Conservation (phyloP, 2,797 vertebrate species). For the Molossus alvarezi region DNA sequence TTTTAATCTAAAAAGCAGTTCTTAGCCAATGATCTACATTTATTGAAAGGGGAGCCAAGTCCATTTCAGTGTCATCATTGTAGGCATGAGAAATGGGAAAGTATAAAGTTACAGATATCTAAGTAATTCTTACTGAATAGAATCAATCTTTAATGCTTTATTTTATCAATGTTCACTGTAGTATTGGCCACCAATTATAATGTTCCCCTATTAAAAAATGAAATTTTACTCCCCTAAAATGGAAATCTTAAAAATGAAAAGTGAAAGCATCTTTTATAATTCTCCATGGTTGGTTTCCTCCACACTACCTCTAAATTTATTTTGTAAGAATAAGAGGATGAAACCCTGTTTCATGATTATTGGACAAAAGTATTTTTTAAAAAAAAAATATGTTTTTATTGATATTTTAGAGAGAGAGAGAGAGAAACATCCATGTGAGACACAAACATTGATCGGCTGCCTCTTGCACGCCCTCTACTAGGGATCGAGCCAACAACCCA, state of each 20-base stretch:
- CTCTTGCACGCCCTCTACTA: too few species aligned
- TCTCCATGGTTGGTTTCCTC: not conserved
- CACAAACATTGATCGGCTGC: too few species aligned
- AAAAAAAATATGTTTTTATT: too few species aligned
- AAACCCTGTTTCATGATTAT: not conserved
- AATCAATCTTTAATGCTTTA: not conserved
- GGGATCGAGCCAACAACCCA: too few species aligned
- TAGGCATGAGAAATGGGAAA: not conserved
- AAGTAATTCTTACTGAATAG: not conserved
- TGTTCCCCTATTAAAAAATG: not conserved
- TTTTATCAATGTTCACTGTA: not conserved
- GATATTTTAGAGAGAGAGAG: too few species aligned
- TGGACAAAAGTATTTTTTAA: not conserved
- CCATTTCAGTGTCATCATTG: not conserved
- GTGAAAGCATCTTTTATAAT: not conserved
- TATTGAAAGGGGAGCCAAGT: not conserved
- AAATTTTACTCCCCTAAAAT: not conserved
- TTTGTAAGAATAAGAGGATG: constrained; percentile 19
- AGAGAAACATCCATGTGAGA: too few species aligned
- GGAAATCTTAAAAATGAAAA: constrained; percentile 21
- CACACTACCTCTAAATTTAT: not conserved
- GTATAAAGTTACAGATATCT: not conserved
- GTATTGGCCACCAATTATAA: not conserved
- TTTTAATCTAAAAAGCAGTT: not conserved
- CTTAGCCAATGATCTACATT: not conserved